Conservation (phyloP, 2,888 invertebrate genomes). For the Galerucella pusilla region DNA sequence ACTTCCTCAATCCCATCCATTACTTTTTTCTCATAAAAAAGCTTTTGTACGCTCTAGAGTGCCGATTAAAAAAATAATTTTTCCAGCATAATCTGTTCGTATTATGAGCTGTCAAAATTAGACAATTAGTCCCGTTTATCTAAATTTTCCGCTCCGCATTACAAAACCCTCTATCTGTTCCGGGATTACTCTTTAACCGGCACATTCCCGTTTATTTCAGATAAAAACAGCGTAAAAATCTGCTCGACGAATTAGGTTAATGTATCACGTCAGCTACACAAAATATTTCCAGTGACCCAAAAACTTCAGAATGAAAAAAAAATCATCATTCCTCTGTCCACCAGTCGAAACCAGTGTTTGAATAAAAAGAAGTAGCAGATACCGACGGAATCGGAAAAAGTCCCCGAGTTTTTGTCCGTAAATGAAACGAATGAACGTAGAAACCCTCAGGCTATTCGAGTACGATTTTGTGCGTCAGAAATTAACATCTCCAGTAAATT, state of each 20-base stretch:
- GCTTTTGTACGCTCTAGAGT: too few relatives aligned
- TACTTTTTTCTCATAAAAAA: too few relatives aligned
- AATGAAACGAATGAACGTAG: constrained; percentile 1
- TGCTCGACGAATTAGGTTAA: constrained; percentile 15
- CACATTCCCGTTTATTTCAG: constrained; percentile 4
- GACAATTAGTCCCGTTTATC: not conserved
- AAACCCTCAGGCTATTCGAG: not conserved
- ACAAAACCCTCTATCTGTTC: constrained; percentile 2
- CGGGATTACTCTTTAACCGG: constrained; percentile 8
- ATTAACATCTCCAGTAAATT: constrained; percentile 23
- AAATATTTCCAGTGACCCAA: constrained; percentile 16
- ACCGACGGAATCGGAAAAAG: constrained; percentile 4
- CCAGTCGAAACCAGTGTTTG: constrained; percentile 2
- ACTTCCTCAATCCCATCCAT: too few relatives aligned
- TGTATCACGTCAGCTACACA: constrained; percentile 10
- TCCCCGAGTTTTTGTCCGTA: not conserved
- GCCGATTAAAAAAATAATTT: too few relatives aligned
- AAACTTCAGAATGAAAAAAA: constrained; percentile 18
- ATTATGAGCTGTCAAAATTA: not conserved
- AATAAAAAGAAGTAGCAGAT: not conserved
- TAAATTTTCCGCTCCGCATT: not conserved
- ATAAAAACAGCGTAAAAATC: constrained; percentile 12
- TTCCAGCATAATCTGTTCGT: not conserved
- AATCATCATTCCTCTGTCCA: not conserved
- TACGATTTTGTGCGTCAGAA: constrained; percentile 1